Base-by-base conservation (phyloP, 2,113 vertebrate species). In the Nycticebus coucang region DNA sequence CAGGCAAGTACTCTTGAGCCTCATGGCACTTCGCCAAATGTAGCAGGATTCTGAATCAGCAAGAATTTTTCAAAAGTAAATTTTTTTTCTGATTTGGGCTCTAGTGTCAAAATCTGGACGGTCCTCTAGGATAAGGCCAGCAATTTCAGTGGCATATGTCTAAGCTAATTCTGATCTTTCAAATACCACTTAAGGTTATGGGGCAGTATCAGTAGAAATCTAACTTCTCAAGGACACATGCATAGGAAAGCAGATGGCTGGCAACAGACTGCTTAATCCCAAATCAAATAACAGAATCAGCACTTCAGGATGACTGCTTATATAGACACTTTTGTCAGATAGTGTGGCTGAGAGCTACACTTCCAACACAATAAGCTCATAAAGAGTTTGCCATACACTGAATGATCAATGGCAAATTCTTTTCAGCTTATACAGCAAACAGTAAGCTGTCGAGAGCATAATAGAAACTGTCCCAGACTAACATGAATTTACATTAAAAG, bases 241-340 rank as follows among this genome's bases (percentile, higher is more conserved):
- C 98, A 98, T 98, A 98, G 98, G 96, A 98, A 98, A 98, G 97
- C 98, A 98, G 98, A 98, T 98, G 98, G 98, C 98, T 98, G 98
- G 98, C 97, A 98, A 98, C 98, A 98, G 98, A 98, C 98, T 98
- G 98, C 98, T 98, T 98, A 98, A 98, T 99, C 98, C 98, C 98
- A 98, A 98, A 98, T 98, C 98, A 98, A 99, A 99, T 98, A 98
- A 98, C 97, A 98, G 97, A 98, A 98, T 98, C 98, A 98, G 98
- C 98, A 98, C 97, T 98, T 98, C 98, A 98, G 98, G 96, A 98
- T 0, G 85, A 98, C 97, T 98, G 98, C 97, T 98, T 98, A 97
- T 98, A 97, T 88, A 97, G 98, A 98, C 98, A 98, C 95, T 98
- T 98, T 97, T 98, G 97, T 98, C 97, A 96, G 90, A 97, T 95